Conservation (phyloP, 1,140 invertebrate species). For the Caenorhabditis briggsae region DNA sequence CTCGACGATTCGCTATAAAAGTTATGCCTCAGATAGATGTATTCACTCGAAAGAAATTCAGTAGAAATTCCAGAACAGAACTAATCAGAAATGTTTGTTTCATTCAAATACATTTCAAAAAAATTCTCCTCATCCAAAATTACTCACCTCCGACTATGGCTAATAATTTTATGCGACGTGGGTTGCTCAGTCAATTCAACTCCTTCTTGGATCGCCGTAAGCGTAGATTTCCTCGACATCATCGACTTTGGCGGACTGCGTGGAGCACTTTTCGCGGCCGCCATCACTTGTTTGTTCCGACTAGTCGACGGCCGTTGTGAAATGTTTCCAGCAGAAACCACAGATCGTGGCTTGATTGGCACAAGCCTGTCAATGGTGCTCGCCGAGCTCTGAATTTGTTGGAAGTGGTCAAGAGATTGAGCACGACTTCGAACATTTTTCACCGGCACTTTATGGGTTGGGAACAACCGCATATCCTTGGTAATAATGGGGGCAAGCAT, state of each 20-base stretch:
- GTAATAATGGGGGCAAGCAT: conserved; percentile 67
- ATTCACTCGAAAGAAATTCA: too few species aligned
- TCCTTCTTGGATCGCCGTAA: conserved; percentile 55
- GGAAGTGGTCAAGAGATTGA: conserved; percentile 64
- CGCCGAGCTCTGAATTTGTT: conserved; percentile 39
- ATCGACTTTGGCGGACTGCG: conserved; percentile 30
- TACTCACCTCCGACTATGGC: conserved; percentile 8
- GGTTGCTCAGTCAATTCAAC: conserved; percentile 49
- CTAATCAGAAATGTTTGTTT: too few species aligned
- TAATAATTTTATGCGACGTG: not conserved
- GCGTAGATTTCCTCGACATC: conserved; percentile 7
- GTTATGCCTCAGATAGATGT: too few species aligned
- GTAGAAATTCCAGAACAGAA: too few species aligned
- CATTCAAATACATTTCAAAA: too few species aligned
- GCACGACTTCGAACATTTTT: conserved; percentile 67
- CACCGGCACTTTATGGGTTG: conserved; percentile 59
- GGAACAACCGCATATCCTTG: conserved; percentile 65
- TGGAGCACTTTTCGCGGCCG: not conserved
- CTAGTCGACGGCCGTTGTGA: not conserved
- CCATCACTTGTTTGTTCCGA: not conserved
- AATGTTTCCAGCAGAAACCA: conserved; percentile 34
- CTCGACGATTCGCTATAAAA: conserved; percentile 21
- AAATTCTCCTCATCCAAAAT: not conserved
- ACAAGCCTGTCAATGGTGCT: conserved; percentile 20
- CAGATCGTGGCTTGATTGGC: conserved; percentile 11